Evolutionary conservation across 2,797 vertebrate species (phyloP).

Genomic region (Myiotriccus ornatus): DNA sequence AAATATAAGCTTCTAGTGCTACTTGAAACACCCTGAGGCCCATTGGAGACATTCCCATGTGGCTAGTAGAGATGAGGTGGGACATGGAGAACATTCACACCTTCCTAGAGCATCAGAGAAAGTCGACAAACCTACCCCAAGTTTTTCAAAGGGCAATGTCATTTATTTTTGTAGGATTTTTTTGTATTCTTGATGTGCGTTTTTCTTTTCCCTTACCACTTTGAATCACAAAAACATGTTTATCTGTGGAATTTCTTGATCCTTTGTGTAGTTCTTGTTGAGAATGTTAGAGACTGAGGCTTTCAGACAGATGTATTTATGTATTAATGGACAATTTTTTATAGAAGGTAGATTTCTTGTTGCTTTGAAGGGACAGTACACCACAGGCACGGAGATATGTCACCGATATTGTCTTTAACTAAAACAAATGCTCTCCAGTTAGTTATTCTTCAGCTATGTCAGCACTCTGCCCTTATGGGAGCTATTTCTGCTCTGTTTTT

Average conservation of each 20-base stretch:
- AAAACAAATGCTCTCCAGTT: background rate
- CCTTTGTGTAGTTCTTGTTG: background rate
- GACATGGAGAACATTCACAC: no score
- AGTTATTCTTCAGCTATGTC: background rate
- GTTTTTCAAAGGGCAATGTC: background rate
- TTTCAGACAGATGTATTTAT: background rate
- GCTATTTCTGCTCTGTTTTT: background rate
- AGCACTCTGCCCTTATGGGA: background rate
- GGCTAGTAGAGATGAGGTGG: background rate
- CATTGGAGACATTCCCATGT: background rate
- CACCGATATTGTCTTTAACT: background rate
- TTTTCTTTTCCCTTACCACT: background rate
- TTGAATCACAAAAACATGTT: background rate
- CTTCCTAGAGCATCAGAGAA: background rate
- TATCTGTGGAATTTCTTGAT: background rate
- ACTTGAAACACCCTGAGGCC: background rate
- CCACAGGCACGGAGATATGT: background rate
- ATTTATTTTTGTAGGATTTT: background rate
- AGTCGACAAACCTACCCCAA: rapidly evolving
- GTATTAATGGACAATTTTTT: background rate
- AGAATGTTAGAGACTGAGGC: background rate
- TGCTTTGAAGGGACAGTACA: background rate
- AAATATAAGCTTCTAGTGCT: background rate
- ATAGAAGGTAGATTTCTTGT: background rate
- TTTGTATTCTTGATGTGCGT: background rate